Conservation (phyloP, 1,140 invertebrate species). For the Tetramorium alpestre region DNA sequence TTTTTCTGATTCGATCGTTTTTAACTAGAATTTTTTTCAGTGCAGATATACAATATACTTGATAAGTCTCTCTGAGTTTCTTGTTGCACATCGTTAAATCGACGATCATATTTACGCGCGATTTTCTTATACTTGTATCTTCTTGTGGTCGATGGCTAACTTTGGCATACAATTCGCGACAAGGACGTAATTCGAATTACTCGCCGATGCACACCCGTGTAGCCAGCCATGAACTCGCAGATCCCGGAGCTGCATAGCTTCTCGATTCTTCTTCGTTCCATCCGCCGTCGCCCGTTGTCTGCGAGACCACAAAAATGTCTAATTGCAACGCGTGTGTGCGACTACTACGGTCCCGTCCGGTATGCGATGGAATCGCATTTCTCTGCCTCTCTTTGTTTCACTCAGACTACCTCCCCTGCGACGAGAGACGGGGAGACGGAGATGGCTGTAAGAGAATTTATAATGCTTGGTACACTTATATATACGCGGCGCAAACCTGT, state of each 20-base stretch:
- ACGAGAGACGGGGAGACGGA: background rate
- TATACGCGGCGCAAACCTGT: constrained; percentile 69
- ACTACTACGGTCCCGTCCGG: constrained; percentile 1
- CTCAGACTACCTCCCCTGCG: too few species aligned
- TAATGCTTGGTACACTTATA: constrained; percentile 61
- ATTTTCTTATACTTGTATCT: constrained; percentile 8
- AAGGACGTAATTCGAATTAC: constrained; percentile 49
- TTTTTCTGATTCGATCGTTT: too few species aligned
- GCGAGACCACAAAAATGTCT: constrained; percentile 69
- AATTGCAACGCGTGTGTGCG: constrained; percentile 66
- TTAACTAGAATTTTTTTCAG: too few species aligned
- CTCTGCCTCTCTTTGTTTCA: constrained; percentile 12
- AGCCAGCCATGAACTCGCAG: constrained; percentile 66
- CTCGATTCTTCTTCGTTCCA: constrained; percentile 35
- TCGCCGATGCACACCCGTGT: constrained; percentile 10
- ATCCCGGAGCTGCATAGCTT: constrained; percentile 55
- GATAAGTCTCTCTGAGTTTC: background rate
- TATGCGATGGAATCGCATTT: constrained; percentile 47
- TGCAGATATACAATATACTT: background rate
- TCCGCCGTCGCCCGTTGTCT: constrained; percentile 6
- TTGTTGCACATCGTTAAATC: constrained; percentile 11
- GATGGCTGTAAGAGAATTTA: constrained; percentile 57
- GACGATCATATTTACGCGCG: background rate
- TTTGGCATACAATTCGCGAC: constrained; percentile 11
- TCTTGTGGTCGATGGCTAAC: background rate